A percentile compares a stretch with the other conserved stretches of the same genome.
Conservation (phyloP, 1,140 invertebrate species). For the Diploscapter pachys region DNA sequence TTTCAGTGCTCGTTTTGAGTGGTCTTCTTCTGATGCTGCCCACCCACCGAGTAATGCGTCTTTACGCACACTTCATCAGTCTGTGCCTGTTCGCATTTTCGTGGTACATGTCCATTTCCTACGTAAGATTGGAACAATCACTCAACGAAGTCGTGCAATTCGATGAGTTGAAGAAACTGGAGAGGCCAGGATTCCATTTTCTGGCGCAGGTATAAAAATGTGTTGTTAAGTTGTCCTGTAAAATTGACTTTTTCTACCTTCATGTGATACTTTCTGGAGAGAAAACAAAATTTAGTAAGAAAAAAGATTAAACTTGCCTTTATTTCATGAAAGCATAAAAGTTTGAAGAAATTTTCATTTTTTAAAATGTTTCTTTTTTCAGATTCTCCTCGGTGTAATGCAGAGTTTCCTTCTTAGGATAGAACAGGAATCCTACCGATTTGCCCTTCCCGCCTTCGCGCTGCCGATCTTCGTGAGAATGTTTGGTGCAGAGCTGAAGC, state of each 20-base stretch:
- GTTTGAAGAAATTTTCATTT: too few relatives aligned
- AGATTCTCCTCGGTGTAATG: conserved; percentile 61
- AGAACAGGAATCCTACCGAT: conserved; percentile 58
- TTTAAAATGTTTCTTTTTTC: conserved; percentile 29
- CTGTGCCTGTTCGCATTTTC: conserved; percentile 60
- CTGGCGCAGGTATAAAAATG: conserved; percentile 55
- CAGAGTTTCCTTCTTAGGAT: conserved; percentile 63
- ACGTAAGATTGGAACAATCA: conserved; percentile 60
- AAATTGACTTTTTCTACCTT: neutral
- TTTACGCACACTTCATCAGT: conserved; percentile 65
- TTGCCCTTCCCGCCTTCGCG: conserved; percentile 61
- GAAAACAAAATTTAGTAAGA: too few relatives aligned
- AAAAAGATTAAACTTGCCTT: too few relatives aligned
- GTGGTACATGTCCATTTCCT: conserved; percentile 62
- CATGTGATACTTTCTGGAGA: neutral
- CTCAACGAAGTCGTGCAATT: conserved; percentile 40
- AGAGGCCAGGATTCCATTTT: conserved; percentile 56
- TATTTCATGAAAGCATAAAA: too few relatives aligned
- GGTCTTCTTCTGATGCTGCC: conserved; percentile 64
- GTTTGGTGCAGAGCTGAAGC: conserved; percentile 60
- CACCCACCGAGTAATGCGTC: conserved; percentile 61
- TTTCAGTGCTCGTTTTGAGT: conserved; percentile 64
- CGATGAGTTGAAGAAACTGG: conserved; percentile 46
- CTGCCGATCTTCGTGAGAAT: conserved; percentile 63
- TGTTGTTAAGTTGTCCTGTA: conserved; percentile 2